Percentiles rank a stretch among this genome's conserved stretches.
phyloP scores from a whole-genome alignment of 2,888 invertebrate genomes.

The Pseudococcus jackbeardsleyi region DNA sequence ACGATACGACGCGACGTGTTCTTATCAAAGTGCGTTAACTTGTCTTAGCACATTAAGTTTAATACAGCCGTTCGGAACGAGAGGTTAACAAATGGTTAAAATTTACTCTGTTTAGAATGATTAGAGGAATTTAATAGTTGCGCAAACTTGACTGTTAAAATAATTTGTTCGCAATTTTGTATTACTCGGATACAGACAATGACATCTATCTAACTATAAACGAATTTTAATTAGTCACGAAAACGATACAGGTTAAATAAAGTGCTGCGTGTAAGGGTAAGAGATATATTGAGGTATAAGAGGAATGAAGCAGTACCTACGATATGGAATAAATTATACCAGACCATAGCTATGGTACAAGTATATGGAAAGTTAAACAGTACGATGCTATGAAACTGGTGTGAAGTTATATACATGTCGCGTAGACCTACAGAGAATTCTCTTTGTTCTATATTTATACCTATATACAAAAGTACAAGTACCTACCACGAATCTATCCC shows the following conservation, averaged over 20 bases:
- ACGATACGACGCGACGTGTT: conserved; percentile 18
- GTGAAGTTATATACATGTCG: background rate
- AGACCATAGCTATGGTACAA: background rate
- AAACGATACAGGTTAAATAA: conserved; percentile 38
- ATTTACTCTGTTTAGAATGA: conserved; percentile 34
- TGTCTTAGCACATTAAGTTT: conserved; percentile 38
- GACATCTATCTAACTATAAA: conserved; percentile 22
- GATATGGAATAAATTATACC: conserved; percentile 33
- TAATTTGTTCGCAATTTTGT: conserved; percentile 26
- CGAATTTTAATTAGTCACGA: conserved; percentile 41
- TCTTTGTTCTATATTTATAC: background rate
- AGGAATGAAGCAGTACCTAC: background rate
- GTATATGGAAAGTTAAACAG: conserved; percentile 9
- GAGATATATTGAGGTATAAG: background rate
- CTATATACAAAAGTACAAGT: background rate
- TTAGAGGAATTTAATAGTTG: conserved; percentile 29
- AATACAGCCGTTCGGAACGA: conserved; percentile 2
- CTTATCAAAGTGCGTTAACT: conserved; percentile 47
- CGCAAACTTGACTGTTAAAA: conserved; percentile 27
- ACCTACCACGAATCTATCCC: background rate
- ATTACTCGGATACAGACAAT: background rate
- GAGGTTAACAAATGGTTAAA: conserved; percentile 41
- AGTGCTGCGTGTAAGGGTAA: background rate
- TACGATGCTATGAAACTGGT: background rate
- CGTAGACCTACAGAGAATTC: conserved; percentile 37